phyloP scores from a whole-genome alignment of 2,888 invertebrate species.

The Gymnoscelis rufifasciata region DNA sequence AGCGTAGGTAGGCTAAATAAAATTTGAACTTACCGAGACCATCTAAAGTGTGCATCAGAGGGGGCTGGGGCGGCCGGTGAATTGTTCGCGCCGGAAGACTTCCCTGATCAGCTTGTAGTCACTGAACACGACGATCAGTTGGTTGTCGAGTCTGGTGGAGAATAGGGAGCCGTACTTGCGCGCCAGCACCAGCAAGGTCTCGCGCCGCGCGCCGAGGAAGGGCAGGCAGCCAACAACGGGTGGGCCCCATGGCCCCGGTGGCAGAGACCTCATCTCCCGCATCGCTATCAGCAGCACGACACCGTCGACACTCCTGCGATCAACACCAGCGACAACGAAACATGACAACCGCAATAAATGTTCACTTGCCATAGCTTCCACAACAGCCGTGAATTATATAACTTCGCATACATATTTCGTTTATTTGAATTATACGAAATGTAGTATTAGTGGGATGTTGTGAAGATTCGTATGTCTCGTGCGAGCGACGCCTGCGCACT shows the following conservation, averaged over 20 bases:
- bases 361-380: conserved; percentile 74
- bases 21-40: conserved; percentile 88
- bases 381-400: conserved; percentile 72
- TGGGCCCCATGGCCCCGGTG: conserved; percentile 93
- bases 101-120: conserved; percentile 92
- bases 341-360: conserved; percentile 62
- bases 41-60: conserved; percentile 90
- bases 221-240: conserved; percentile 91
- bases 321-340: conserved; percentile 65
- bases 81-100: conserved; percentile 90
- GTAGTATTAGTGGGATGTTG: conserved; percentile 58
- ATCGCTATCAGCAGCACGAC: conserved; percentile 68
- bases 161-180: conserved; percentile 89
- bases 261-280: conserved; percentile 76
- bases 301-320: conserved; percentile 70
- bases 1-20: too few relatives aligned
- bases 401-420: conserved; percentile 58
- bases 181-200: conserved; percentile 87
- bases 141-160: conserved; percentile 88
- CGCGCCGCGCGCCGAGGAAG: conserved; percentile 88
- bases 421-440: conserved; percentile 46
- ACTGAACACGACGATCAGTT: conserved; percentile 90
- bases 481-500: conserved; percentile 72
- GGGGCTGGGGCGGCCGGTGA: conserved; percentile 91
- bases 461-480: conserved; percentile 65